These are phyloP conservation scores for Habrosyne pyritoides DNA, from an alignment of 2,888 invertebrate species.

Conservation along the genomic window DNA sequence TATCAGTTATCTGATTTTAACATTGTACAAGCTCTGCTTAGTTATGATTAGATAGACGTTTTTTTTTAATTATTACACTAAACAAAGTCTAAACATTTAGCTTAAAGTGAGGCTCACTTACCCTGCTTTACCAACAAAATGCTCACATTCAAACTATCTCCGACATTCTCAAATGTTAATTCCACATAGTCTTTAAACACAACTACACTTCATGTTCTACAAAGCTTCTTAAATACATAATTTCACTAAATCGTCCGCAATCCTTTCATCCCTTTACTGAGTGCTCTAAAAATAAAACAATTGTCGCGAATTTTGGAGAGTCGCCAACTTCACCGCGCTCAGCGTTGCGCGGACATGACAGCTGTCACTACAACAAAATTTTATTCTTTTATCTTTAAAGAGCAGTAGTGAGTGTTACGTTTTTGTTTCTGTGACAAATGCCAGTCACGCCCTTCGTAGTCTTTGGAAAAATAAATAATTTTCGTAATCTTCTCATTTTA, in stretches of 20 bases:
- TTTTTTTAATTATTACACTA: no score
- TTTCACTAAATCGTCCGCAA: slow-evolving; percentile 3
- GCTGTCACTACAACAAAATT: slow-evolving; percentile 42
- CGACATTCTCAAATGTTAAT: no score
- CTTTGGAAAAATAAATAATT: neutral
- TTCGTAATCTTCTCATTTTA: no score
- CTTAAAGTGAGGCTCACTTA: no score
- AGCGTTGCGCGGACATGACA: slow-evolving; percentile 37
- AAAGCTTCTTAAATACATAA: neutral
- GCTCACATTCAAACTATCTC: no score
- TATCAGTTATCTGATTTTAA: no score
- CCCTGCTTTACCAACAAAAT: no score
- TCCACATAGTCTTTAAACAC: no score
- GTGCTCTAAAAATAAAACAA: slow-evolving; percentile 32
- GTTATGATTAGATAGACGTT: no score
- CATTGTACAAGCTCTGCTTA: no score
- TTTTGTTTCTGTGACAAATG: neutral
- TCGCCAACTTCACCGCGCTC: slow-evolving; percentile 40
- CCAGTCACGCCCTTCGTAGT: neutral
- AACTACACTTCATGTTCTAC: neutral
- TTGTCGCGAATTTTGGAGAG: slow-evolving; percentile 46
- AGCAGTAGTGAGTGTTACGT: slow-evolving; percentile 9
- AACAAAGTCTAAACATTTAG: no score
- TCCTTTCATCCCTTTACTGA: neutral
- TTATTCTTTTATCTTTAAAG: slow-evolving; percentile 31